Percentiles rank a stretch among this genome's conserved stretches.
These are phyloP conservation scores for Channa maculata DNA, from an alignment of 2,113 vertebrate genomes.

Conservation along the genomic window DNA sequence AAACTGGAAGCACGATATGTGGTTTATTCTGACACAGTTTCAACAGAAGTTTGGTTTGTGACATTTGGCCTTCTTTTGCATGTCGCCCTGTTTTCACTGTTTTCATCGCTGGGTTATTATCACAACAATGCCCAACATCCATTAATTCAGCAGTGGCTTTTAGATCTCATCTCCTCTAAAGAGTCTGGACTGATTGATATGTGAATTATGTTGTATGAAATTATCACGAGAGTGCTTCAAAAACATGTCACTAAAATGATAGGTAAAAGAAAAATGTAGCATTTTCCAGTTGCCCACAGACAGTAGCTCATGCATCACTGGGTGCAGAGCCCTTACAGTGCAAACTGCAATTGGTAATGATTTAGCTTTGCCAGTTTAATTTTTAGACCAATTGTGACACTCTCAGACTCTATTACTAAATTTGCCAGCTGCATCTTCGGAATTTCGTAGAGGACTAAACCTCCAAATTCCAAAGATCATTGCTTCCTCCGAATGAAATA, in stretches of 20 bases:
- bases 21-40: background rate
- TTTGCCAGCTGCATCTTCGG: slow-evolving; percentile 3
- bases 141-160: background rate
- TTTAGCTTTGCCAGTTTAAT: background rate
- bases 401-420: background rate
- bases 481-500: background rate
- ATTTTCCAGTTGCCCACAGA: background rate
- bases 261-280: background rate
- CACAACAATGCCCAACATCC: background rate
- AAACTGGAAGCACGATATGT: background rate
- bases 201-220: background rate
- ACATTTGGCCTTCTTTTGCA: slow-evolving; percentile 1
- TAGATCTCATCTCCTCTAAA: background rate
- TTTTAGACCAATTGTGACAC: background rate
- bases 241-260: slow-evolving; percentile 9
- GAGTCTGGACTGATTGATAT: slow-evolving; percentile 1
- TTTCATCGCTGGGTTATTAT: background rate
- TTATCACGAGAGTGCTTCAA: background rate
- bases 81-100: background rate
- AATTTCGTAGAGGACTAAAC: slow-evolving; percentile 12
- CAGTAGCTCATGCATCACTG: slow-evolving; percentile 6
- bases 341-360: slow-evolving; percentile 36
- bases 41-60: background rate
- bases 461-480: background rate
- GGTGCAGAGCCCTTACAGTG: slow-evolving; percentile 12